phyloP scores from a whole-genome alignment of 1,140 invertebrate genomes.

The Alviniconcha marisindica region DNA sequence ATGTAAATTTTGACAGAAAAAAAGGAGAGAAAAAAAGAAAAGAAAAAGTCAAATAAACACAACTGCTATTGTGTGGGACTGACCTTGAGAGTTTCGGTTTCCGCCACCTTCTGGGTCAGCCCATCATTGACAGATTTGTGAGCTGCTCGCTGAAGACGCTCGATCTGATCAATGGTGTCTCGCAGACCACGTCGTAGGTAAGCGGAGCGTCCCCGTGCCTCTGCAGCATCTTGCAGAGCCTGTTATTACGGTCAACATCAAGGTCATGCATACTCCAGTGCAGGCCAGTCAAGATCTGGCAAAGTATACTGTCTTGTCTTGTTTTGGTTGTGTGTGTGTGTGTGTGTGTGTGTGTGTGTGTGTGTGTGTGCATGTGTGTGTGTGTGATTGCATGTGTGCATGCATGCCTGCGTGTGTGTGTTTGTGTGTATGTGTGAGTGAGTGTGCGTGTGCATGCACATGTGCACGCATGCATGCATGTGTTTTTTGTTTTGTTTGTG shows the following conservation, averaged over 20 bases:
- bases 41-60: background rate
- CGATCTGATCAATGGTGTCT: slow-evolving; percentile 66
- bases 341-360: background rate
- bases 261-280: too few relatives aligned
- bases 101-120: slow-evolving; percentile 70
- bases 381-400: too few relatives aligned
- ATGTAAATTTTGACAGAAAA: too few relatives aligned
- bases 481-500: too few relatives aligned
- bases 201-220: slow-evolving; percentile 62
- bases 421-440: too few relatives aligned
- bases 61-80: background rate
- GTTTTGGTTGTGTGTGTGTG: too few relatives aligned
- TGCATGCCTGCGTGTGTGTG: too few relatives aligned
- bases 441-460: too few relatives aligned
- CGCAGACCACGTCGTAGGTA: slow-evolving; percentile 66
- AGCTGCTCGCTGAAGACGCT: slow-evolving; percentile 69
- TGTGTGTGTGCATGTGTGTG: too few relatives aligned
- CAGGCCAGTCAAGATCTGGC: too few relatives aligned
- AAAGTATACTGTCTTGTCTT: background rate
- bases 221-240: slow-evolving; percentile 67
- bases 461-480: too few relatives aligned
- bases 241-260: too few relatives aligned
- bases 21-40: background rate
- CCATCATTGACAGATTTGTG: slow-evolving; percentile 75
- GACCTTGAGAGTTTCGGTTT: slow-evolving; percentile 74